Evolutionary conservation across 2,888 invertebrate genomes (phyloP).

Genomic region (Leucophora obtusa): DNA sequence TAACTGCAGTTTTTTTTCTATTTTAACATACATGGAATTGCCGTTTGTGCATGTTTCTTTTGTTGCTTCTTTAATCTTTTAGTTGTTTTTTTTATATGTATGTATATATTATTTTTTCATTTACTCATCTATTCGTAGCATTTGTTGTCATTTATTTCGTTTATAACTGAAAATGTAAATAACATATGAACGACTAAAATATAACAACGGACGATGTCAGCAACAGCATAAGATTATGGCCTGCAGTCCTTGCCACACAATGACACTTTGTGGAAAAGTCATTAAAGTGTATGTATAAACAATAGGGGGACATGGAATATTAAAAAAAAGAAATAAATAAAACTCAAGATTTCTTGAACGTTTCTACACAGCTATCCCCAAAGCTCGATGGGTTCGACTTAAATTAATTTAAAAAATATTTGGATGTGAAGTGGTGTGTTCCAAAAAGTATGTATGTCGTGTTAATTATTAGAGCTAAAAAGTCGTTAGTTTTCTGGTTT

Average conservation of each 20-base stretch:
- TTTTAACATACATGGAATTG: slow-evolving; percentile 5
- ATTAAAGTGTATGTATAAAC: slow-evolving; percentile 21
- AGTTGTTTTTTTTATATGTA: background rate
- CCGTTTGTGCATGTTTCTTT: slow-evolving; percentile 15
- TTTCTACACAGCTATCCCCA: too few relatives aligned
- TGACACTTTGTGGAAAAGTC: slow-evolving; percentile 53
- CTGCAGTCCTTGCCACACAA: slow-evolving; percentile 54
- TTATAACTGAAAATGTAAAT: slow-evolving; percentile 52
- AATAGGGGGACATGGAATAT: too few relatives aligned
- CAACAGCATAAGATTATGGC: slow-evolving; percentile 52
- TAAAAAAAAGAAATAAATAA: too few relatives aligned
- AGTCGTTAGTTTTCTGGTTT: too few relatives aligned
- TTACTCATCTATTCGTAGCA: slow-evolving; percentile 18
- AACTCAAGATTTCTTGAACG: too few relatives aligned
- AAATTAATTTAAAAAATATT: too few relatives aligned
- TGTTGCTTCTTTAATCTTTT: slow-evolving; percentile 3
- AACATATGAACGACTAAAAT: slow-evolving; percentile 13
- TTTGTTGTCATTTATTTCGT: slow-evolving; percentile 33
- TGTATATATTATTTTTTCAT: background rate
- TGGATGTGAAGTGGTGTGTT: too few relatives aligned
- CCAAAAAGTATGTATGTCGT: too few relatives aligned
- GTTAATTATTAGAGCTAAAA: too few relatives aligned
- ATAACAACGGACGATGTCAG: slow-evolving; percentile 11
- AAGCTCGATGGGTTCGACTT: too few relatives aligned
- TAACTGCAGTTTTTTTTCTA: background rate